phyloP scores from a whole-genome alignment of 2,888 invertebrate genomes.

The Pandemis cinnamomeana region DNA sequence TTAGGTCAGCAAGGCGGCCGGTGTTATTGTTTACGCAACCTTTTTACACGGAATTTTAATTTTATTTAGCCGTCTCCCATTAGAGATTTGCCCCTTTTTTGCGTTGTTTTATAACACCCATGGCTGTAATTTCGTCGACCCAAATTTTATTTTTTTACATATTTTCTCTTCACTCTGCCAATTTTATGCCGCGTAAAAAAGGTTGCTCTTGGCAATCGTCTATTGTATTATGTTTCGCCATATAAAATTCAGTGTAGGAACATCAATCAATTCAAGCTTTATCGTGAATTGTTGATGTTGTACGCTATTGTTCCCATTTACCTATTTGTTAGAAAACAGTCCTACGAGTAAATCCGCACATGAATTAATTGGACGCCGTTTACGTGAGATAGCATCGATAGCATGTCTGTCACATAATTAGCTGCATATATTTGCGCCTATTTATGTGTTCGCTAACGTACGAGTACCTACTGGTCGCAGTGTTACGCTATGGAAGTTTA shows the following conservation, averaged over 20 bases:
- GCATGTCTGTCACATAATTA: background rate
- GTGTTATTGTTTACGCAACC: slow-evolving; percentile 22
- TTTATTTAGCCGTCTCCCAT: slow-evolving; percentile 19
- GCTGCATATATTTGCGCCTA: slow-evolving; percentile 1
- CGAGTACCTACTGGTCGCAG: background rate
- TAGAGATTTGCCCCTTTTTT: slow-evolving; percentile 20
- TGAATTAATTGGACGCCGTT: background rate
- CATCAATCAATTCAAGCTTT: slow-evolving; percentile 23
- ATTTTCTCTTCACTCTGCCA: slow-evolving; percentile 21
- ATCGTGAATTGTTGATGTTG: background rate
- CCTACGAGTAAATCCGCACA: background rate
- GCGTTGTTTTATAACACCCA: slow-evolving; percentile 33
- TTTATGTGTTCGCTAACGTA: background rate
- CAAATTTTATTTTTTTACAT: slow-evolving; percentile 27
- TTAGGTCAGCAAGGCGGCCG: background rate
- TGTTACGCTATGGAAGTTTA: background rate
- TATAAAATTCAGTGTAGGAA: slow-evolving; percentile 12
- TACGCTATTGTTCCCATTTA: background rate
- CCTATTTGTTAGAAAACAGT: background rate
- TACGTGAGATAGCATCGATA: background rate
- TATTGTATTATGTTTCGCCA: slow-evolving; percentile 18
- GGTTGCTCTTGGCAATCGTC: slow-evolving; percentile 9
- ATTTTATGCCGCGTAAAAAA: slow-evolving; percentile 26
- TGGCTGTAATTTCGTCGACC: slow-evolving; percentile 22
- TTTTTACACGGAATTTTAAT: slow-evolving; percentile 28